Percentiles rank a stretch among this genome's conserved stretches.
Evolutionary conservation across 1,140 invertebrate species (phyloP).

Genomic region (Papilio polytes): DNA sequence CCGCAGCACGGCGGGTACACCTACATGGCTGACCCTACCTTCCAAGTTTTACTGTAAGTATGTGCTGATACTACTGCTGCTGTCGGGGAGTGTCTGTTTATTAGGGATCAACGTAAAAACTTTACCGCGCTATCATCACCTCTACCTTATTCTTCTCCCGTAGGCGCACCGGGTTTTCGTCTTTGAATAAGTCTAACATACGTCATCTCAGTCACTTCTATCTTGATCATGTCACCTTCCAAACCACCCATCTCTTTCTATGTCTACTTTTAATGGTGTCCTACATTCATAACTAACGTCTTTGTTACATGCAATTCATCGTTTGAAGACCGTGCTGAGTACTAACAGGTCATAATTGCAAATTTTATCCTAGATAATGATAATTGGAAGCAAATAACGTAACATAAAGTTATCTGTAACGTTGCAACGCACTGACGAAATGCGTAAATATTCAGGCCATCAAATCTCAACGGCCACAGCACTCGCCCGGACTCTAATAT

Average conservation of each 20-base stretch:
- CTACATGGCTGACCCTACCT: constrained; percentile 87
- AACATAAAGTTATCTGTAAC: not conserved
- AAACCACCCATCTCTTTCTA: too few species aligned
- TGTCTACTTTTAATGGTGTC: too few species aligned
- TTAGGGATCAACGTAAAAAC: too few species aligned
- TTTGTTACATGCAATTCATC: too few species aligned
- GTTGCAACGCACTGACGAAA: constrained; percentile 25
- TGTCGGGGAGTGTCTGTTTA: not conserved
- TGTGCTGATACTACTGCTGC: not conserved
- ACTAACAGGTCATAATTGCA: not conserved
- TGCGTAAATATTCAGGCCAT: constrained; percentile 7
- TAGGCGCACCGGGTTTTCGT: too few species aligned
- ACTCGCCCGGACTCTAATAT: not conserved
- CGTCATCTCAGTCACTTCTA: too few species aligned
- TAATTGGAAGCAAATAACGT: constrained; percentile 13
- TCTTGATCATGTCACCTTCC: too few species aligned
- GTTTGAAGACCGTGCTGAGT: not conserved
- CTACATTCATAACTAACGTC: too few species aligned
- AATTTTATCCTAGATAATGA: not conserved
- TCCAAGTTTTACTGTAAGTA: constrained; percentile 89
- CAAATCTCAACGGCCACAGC: not conserved
- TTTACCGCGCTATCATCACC: too few species aligned
- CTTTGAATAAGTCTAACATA: too few species aligned
- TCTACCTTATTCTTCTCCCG: too few species aligned
- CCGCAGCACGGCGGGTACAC: constrained; percentile 87